phyloP scores from a whole-genome alignment of 2,888 invertebrate species.

The Panzeria rudis region DNA sequence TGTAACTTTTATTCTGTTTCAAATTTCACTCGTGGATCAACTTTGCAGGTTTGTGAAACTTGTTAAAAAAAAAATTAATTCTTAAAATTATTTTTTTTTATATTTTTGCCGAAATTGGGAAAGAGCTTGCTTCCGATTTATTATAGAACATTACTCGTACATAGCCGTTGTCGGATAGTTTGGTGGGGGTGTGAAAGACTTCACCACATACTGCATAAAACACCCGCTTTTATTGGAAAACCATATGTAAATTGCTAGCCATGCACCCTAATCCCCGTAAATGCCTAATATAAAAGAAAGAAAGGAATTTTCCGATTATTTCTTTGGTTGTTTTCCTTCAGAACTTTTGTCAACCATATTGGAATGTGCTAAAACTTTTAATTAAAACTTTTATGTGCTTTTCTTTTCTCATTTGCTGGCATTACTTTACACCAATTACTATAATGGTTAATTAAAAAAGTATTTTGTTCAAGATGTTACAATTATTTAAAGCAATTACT shows the following conservation, averaged over 20 bases:
- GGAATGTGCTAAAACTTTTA: neutral
- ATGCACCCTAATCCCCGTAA: neutral
- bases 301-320: neutral
- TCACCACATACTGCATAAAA: too few species aligned
- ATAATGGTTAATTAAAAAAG: conserved; percentile 32
- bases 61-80: too few species aligned
- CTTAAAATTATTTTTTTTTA: too few species aligned
- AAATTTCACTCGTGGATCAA: too few species aligned
- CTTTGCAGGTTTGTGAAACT: too few species aligned
- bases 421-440: conserved; percentile 4
- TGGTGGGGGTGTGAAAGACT: too few species aligned
- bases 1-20: too few species aligned
- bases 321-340: neutral
- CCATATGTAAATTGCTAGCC: neutral
- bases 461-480: conserved; percentile 25
- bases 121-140: too few species aligned
- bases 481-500: conserved; percentile 35
- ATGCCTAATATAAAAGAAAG: neutral
- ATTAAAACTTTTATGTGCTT: conserved; percentile 1
- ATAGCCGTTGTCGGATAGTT: too few species aligned
- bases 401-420: neutral
- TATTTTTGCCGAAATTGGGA: too few species aligned
- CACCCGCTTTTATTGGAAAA: too few species aligned
- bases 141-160: too few species aligned
- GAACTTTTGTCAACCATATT: neutral